A percentile compares a stretch with the other conserved stretches of the same genome.
Evolutionary conservation across 2,888 invertebrate species (phyloP).

Genomic region (Drosophila quinaria): DNA sequence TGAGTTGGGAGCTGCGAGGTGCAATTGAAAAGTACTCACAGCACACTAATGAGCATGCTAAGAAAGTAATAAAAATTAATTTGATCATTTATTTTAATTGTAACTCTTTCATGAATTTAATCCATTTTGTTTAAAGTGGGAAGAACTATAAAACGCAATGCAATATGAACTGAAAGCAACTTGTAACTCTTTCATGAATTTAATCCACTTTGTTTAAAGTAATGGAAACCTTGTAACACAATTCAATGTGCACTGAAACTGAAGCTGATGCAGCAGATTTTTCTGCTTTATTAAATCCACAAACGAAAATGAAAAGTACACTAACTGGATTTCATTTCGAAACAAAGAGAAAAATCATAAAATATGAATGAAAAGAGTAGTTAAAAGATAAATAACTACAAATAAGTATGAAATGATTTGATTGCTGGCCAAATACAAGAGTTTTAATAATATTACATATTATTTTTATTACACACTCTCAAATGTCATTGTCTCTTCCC

Average conservation of each 20-base stretch:
- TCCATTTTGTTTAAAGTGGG: not conserved
- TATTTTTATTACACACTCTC: not conserved
- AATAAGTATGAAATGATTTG: not conserved
- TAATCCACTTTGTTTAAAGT: not conserved
- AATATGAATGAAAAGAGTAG: conserved; percentile 11
- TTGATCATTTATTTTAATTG: not conserved
- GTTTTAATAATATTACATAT: not conserved
- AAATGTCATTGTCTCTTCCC: conserved; percentile 2
- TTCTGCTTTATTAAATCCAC: conserved; percentile 36
- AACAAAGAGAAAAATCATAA: conserved; percentile 12
- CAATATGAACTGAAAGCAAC: not conserved
- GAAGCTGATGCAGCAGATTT: conserved; percentile 22
- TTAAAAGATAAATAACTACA: not conserved
- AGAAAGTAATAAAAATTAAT: not conserved
- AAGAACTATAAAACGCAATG: no score
- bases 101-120: not conserved
- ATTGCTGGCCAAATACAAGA: not conserved
- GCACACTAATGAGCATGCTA: not conserved
- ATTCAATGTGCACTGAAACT: conserved; percentile 8
- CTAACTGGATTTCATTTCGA: conserved; percentile 27
- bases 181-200: not conserved
- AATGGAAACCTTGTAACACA: conserved; percentile 3
- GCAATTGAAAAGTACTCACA: conserved; percentile 10
- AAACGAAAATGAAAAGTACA: conserved; percentile 1
- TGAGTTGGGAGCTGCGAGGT: conserved; percentile 23